Conservation (phyloP, 2,113 vertebrate genomes). For the Hiodon alosoides region DNA sequence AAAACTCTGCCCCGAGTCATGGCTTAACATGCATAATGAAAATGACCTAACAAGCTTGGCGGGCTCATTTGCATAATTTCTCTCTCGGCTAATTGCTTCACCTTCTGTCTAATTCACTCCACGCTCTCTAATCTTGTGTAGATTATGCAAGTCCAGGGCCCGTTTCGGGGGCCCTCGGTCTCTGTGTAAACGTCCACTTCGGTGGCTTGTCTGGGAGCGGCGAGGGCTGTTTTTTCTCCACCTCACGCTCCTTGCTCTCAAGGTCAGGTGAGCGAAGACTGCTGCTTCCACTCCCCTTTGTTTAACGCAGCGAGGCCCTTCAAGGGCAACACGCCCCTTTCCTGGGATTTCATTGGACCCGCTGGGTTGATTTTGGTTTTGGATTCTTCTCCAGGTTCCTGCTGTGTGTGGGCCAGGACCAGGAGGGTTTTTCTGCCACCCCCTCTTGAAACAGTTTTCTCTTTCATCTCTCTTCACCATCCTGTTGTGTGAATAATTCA, state of each 20-base stretch:
- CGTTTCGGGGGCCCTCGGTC: constrained; percentile 40
- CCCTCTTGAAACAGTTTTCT: neutral
- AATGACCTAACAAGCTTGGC: constrained; percentile 69
- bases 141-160: constrained; percentile 45
- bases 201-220: constrained; percentile 26
- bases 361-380: neutral
- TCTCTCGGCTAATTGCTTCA: constrained; percentile 73
- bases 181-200: constrained; percentile 39
- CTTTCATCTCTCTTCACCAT: neutral
- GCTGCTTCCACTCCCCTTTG: neutral
- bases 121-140: constrained; percentile 56
- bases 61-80: constrained; percentile 68
- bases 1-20: constrained; percentile 57
- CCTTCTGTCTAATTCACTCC: constrained; percentile 59
- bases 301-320: neutral
- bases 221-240: constrained; percentile 19
- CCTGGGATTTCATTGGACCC: neutral
- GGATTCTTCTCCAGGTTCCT: neutral
- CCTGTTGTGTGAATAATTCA: neutral
- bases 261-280: constrained; percentile 24
- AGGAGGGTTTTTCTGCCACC: neutral
- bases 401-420: neutral
- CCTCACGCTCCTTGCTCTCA: neutral
- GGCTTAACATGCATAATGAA: constrained; percentile 71
- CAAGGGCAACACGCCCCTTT: neutral